Base-by-base conservation (phyloP, 1,140 invertebrate species). In the Platyura marginata region DNA sequence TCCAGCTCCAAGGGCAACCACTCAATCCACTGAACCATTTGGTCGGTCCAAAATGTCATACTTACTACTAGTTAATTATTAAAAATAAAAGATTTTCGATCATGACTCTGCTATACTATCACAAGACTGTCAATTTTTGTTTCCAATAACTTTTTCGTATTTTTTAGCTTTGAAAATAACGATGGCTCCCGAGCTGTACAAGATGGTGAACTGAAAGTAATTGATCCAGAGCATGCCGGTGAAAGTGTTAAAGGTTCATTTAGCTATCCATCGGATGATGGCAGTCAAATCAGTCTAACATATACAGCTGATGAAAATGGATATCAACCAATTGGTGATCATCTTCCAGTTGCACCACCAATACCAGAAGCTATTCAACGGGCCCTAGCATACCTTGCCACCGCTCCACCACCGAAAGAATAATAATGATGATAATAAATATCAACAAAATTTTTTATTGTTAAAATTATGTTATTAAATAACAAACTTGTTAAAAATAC, bases 291-390 rank as follows among this genome's bases (percentile, higher is more conserved):
- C 41, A 45, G 52, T 11, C 47, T 70, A 1, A 56, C 59, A 16
- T 71, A 70, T 47, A 63, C 61, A 8, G 70, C 71, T 18, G 70
- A 72, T 49, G 69, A 72, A 49, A 69, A 72, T 46, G 71, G 71
- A 13, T 73, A 70, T 50, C 52, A 57, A 18, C 65, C 69, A 39
- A 56, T 61, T 2, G 70, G 71, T 9, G 15, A 10, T 9, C 34
- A 36, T 36, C 34, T 36, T 36, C 9, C 15, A 10, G 16, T n/a
- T n/a, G 6, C 34, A 36, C 34, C 34, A 5, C 9, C 34, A 6
- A 16, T 36, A 11, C 15, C 15, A 36, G 6, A 9, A n/a, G 34
- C 6, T 9, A 36, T 36, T 36, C 15, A 9, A 16, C 15, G 9
- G 6, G 15, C 10, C 15, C 15, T 36, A 6, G 15, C 6, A 36